These are phyloP conservation scores for Gryllus longicercus DNA, from an alignment of 2,888 invertebrate genomes.

Conservation along the genomic window DNA sequence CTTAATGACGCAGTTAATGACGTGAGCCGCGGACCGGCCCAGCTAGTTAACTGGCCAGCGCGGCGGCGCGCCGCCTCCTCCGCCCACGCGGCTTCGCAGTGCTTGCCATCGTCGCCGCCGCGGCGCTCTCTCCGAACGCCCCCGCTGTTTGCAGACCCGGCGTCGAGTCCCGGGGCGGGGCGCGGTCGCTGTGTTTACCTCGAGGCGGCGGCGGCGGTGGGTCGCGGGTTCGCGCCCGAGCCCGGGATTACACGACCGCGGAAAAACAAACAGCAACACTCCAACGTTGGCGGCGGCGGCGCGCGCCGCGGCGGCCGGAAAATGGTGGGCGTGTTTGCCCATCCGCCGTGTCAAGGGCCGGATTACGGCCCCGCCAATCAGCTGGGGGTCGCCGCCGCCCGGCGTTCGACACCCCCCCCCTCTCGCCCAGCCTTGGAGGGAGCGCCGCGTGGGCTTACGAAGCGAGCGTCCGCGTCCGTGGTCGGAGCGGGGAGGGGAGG, in stretches of 20 bases:
- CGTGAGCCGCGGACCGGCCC: not conserved
- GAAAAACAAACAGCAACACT: not conserved
- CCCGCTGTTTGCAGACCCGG: not conserved
- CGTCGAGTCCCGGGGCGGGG: not conserved
- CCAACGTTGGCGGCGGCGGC: not conserved
- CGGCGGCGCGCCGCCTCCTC: not conserved
- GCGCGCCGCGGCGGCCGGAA: not conserved
- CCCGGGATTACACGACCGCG: not conserved
- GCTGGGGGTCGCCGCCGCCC: not conserved
- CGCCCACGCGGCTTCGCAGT: not conserved
- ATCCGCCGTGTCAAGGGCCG: conserved; percentile 6
- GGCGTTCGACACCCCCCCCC: not conserved
- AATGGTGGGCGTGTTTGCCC: conserved; percentile 6
- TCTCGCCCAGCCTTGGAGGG: conserved; percentile 5
- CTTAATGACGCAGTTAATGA: not conserved
- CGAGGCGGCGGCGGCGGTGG: not conserved
- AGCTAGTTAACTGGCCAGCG: conserved; percentile 2
- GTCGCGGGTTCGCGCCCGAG: conserved; percentile 7
- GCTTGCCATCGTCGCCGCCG: not conserved
- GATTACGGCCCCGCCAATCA: not conserved
- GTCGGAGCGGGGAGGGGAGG: not conserved
- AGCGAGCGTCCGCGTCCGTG: not conserved
- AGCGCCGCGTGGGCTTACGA: not conserved
- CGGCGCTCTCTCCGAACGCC: not conserved
- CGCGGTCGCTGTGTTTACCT: not conserved